These are phyloP conservation scores for Lacanobia oleracea DNA, from an alignment of 2,888 invertebrate species.

Conservation along the genomic window DNA sequence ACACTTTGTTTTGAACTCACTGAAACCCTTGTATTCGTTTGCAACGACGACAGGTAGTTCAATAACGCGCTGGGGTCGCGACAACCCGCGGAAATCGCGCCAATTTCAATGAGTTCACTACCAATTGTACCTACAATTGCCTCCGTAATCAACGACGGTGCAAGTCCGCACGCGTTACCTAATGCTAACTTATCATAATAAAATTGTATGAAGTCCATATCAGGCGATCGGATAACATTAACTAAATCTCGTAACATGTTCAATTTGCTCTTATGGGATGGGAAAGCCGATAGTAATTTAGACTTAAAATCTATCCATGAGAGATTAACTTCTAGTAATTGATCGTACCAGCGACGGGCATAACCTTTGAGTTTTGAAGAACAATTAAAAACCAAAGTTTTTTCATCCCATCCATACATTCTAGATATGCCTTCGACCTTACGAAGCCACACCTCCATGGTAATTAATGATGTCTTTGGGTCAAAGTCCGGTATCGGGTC, in stretches of 20 bases:
- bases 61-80: not conserved
- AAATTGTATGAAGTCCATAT: not conserved
- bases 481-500: no score
- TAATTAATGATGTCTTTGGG: no score
- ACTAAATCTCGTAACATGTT: not conserved
- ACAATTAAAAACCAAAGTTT: no score
- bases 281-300: no score
- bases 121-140: not conserved
- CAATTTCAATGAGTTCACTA: not conserved
- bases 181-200: not conserved
- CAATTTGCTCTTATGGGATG: not conserved
- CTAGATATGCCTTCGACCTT: no score
- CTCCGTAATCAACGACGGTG: not conserved
- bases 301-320: no score
- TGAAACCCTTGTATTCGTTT: not conserved
- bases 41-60: slow-evolving; percentile 1
- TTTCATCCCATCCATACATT: no score
- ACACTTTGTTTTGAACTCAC: slow-evolving; percentile 7
- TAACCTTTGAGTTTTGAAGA: no score
- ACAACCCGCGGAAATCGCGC: not conserved
- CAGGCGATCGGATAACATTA: not conserved
- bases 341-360: no score
- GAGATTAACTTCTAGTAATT: no score
- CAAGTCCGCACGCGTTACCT: not conserved
- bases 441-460: no score